Percentiles rank a stretch among this genome's conserved stretches.
Evolutionary conservation across 92 coral and sea anemone genomes (phyloP).

Genomic region (Porites rus): DNA sequence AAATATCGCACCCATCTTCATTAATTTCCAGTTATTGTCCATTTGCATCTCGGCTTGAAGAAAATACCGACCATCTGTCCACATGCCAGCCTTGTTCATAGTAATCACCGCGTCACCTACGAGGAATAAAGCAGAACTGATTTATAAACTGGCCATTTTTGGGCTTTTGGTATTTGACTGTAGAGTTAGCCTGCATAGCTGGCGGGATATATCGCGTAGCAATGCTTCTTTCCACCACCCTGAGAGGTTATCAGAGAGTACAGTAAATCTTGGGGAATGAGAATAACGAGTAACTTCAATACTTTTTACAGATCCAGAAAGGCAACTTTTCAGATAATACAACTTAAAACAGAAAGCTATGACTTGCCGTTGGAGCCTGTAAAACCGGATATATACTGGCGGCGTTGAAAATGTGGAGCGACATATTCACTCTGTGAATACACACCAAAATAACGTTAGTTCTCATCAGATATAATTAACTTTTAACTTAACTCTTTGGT

Average conservation of each 20-base stretch:
- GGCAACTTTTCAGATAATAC: too few species aligned
- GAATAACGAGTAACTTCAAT: too few species aligned
- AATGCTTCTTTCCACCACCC: too few species aligned
- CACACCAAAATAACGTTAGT: neutral
- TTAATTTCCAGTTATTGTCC: conserved; percentile 79
- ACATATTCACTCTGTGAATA: conserved; percentile 60
- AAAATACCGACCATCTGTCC: conserved; percentile 90
- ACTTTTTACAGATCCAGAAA: too few species aligned
- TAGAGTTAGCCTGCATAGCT: too few species aligned
- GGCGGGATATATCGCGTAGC: too few species aligned
- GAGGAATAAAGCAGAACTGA: neutral
- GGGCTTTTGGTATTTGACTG: too few species aligned
- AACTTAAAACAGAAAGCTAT: neutral
- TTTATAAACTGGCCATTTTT: too few species aligned
- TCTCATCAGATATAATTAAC: neutral
- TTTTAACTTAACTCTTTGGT: too few species aligned
- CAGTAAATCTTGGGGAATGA: too few species aligned
- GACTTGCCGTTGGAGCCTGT: conserved; percentile 67
- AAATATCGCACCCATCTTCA: conserved; percentile 52
- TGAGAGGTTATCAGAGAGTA: too few species aligned
- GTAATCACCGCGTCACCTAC: conserved; percentile 83
- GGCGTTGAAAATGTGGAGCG: conserved; percentile 58
- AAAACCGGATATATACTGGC: conserved; percentile 66
- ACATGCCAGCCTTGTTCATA: conserved; percentile 70
- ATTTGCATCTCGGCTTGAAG: conserved; percentile 80